phyloP scores from a whole-genome alignment of 2,113 vertebrate species.

The Cygnus buccinator region DNA sequence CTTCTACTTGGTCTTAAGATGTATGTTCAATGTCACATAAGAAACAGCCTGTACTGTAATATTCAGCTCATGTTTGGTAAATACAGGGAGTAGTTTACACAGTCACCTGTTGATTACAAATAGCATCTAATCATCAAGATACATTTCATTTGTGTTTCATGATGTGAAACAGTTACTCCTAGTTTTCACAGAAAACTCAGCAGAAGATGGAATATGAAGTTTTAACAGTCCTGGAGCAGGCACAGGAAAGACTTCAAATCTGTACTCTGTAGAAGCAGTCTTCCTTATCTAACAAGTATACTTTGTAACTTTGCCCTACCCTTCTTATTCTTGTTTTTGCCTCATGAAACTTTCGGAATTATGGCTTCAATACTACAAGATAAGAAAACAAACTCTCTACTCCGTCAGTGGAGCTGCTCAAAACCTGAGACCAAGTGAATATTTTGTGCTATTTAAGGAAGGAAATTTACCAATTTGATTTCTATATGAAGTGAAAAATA shows the following conservation, averaged over 20 bases:
- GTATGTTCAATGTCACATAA: accelerated
- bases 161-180: not conserved
- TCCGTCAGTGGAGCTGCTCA: not conserved
- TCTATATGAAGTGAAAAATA: not conserved
- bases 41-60: not conserved
- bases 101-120: not conserved
- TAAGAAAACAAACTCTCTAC: not conserved
- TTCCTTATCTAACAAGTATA: not conserved
- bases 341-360: not conserved
- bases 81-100: not conserved
- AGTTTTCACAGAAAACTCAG: not conserved
- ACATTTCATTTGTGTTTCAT: not conserved
- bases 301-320: not conserved
- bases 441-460: not conserved
- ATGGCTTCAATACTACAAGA: not conserved
- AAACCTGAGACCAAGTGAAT: not conserved
- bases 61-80: not conserved
- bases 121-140: not conserved
- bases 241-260: not conserved
- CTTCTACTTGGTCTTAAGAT: not conserved
- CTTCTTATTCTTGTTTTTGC: not conserved
- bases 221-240: not conserved
- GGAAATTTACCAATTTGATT: not conserved
- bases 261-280: not conserved
- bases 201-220: not conserved